Evolutionary conservation across 2,888 invertebrate species (phyloP).

Genomic region (Eumacrocentrus americanus): DNA sequence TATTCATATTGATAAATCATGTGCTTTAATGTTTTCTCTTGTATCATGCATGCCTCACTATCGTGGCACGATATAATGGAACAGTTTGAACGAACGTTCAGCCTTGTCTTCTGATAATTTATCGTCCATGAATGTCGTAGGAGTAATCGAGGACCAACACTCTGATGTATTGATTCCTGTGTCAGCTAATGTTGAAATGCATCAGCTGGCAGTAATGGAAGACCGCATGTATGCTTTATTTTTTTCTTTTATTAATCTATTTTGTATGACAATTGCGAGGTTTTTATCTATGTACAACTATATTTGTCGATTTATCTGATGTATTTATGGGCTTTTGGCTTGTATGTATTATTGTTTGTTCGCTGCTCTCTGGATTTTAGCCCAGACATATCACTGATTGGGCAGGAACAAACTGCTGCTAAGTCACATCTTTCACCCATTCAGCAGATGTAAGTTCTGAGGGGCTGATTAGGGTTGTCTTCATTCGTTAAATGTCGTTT

Average conservation of each 20-base stretch:
- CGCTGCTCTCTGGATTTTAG: slow-evolving; percentile 50
- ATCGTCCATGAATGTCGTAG: slow-evolving; percentile 32
- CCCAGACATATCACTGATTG: slow-evolving; percentile 54
- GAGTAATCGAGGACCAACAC: slow-evolving; percentile 32
- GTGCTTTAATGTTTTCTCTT: slow-evolving; percentile 47
- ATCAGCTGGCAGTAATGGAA: slow-evolving; percentile 53
- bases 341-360: slow-evolving; percentile 29
- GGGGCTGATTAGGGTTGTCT: neutral
- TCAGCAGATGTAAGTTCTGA: slow-evolving; percentile 51
- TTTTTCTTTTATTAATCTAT: slow-evolving; percentile 37
- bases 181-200: slow-evolving; percentile 44
- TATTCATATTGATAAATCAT: slow-evolving; percentile 32
- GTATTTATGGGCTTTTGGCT: slow-evolving; percentile 14
- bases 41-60: slow-evolving; percentile 52
- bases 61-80: slow-evolving; percentile 40
- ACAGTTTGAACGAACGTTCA: slow-evolving; percentile 43
- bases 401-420: slow-evolving; percentile 46
- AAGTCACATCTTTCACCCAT: slow-evolving; percentile 40
- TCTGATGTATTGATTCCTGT: slow-evolving; percentile 40
- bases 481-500: neutral
- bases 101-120: slow-evolving; percentile 31
- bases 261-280: slow-evolving; percentile 27
- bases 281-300: slow-evolving; percentile 24
- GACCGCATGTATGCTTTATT: slow-evolving; percentile 61
- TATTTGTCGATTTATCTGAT: slow-evolving; percentile 30